These are phyloP conservation scores for Stictonetta naevosa DNA, from an alignment of 2,113 vertebrate genomes.

Conservation along the genomic window DNA sequence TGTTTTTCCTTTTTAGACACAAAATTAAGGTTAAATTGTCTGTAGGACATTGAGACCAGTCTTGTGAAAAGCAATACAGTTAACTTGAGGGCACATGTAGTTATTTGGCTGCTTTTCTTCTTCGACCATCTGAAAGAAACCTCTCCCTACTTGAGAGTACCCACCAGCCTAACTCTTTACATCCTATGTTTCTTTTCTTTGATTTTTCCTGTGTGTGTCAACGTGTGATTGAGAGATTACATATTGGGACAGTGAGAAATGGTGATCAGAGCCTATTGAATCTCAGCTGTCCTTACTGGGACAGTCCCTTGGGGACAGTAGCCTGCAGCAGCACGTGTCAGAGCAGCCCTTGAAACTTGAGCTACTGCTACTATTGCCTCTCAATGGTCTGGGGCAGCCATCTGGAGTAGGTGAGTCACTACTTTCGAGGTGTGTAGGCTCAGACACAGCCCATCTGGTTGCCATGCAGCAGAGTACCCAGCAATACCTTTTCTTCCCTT, in stretches of 20 bases:
- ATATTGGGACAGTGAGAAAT: not conserved
- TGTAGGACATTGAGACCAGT: not conserved
- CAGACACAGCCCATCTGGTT: not conserved
- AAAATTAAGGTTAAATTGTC: slow-evolving; percentile 1
- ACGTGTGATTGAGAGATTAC: not conserved
- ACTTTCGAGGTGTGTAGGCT: accelerated
- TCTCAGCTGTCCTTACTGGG: not conserved
- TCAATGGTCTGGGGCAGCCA: not conserved
- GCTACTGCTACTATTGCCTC: not conserved
- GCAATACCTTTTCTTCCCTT: not conserved
- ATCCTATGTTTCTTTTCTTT: not conserved
- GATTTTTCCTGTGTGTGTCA: not conserved
- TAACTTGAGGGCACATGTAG: not conserved
- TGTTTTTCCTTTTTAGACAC: not conserved
- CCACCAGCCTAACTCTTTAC: not conserved
- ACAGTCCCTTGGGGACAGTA: not conserved
- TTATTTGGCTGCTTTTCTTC: not conserved
- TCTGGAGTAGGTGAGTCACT: not conserved
- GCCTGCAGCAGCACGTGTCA: not conserved
- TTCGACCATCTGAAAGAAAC: not conserved
- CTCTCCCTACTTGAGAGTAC: not conserved
- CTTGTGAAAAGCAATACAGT: not conserved
- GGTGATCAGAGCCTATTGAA: not conserved
- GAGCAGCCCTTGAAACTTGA: not conserved
- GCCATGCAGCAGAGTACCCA: not conserved